Percentiles rank a stretch among this genome's conserved stretches.
phyloP scores from a whole-genome alignment of 1,140 invertebrate genomes.

The Hylyphantes graminicola region DNA sequence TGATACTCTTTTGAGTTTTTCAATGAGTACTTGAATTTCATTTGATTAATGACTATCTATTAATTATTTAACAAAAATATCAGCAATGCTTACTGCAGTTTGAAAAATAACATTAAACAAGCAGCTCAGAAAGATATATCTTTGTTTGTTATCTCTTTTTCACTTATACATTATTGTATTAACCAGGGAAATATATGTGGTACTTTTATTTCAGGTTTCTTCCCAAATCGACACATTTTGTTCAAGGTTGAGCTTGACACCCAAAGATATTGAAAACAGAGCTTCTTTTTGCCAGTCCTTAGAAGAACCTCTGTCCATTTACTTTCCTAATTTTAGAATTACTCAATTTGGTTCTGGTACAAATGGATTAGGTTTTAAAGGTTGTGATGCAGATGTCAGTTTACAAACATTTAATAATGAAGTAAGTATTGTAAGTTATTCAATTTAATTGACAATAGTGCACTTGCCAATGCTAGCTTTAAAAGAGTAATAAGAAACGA shows the following conservation, averaged over 20 bases:
- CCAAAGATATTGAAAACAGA: slow-evolving; percentile 34
- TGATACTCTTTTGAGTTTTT: no score
- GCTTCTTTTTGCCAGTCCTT: slow-evolving; percentile 9
- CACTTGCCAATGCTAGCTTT: no score
- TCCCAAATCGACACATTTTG: slow-evolving; percentile 34
- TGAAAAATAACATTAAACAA: no score
- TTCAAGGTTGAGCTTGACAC: slow-evolving; percentile 31
- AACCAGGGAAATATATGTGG: background rate
- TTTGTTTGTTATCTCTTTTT: background rate
- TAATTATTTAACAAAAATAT: no score
- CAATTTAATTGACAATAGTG: no score
- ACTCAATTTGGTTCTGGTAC: slow-evolving; percentile 45
- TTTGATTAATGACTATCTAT: no score
- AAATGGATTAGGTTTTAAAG: slow-evolving; percentile 50
- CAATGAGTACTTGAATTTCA: no score
- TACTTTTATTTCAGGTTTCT: slow-evolving; percentile 20
- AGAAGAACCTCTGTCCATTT: slow-evolving; percentile 27
- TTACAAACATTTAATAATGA: slow-evolving; percentile 40
- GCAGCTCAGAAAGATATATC: background rate
- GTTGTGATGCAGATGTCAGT: slow-evolving; percentile 45
- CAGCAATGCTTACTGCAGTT: no score
- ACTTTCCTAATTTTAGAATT: slow-evolving; percentile 39
- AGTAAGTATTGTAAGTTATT: background rate
- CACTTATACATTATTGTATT: background rate
- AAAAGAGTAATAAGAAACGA: no score